Evolutionary conservation across 2,888 invertebrate species (phyloP).

Genomic region (Ochropleura leucogaster): DNA sequence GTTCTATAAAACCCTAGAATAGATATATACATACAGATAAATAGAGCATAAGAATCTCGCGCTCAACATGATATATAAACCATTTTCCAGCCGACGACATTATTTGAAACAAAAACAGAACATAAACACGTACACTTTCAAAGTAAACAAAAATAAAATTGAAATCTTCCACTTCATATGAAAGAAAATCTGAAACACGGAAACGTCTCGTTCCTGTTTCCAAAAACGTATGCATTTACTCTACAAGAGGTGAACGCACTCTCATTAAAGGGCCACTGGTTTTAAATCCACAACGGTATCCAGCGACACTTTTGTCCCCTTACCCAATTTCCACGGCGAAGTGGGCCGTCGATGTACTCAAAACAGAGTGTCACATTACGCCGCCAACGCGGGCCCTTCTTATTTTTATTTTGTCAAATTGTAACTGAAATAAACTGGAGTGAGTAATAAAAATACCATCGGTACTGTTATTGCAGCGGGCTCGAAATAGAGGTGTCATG

Average conservation of each 20-base stretch:
- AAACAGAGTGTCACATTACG: slow-evolving; percentile 79
- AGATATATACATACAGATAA: slow-evolving; percentile 53
- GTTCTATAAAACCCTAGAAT: slow-evolving; percentile 49
- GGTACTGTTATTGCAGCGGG: slow-evolving; percentile 87
- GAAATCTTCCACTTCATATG: slow-evolving; percentile 67
- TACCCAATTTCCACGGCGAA: neutral
- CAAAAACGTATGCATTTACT: slow-evolving; percentile 84
- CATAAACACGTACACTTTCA: slow-evolving; percentile 50
- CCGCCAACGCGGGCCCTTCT: slow-evolving; percentile 79
- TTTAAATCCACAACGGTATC: slow-evolving; percentile 73
- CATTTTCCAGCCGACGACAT: slow-evolving; percentile 36
- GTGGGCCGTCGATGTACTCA: slow-evolving; percentile 68
- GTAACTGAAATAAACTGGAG: slow-evolving; percentile 90
- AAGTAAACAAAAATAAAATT: slow-evolving; percentile 66
- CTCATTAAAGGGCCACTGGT: slow-evolving; percentile 87
- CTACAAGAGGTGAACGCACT: slow-evolving; percentile 85
- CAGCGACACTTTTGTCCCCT: slow-evolving; percentile 69
- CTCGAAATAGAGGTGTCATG: slow-evolving; percentile 83
- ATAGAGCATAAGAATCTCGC: slow-evolving; percentile 50
- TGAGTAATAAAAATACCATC: slow-evolving; percentile 89
- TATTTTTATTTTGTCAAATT: slow-evolving; percentile 91
- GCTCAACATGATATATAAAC: slow-evolving; percentile 28
- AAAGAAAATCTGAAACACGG: slow-evolving; percentile 81
- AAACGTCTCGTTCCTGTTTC: slow-evolving; percentile 82
- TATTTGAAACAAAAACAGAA: slow-evolving; percentile 39